A percentile compares a stretch with the other conserved stretches of the same genome.
These are phyloP conservation scores for Helarctos malayanus DNA, from an alignment of 2,797 vertebrate genomes.

Conservation along the genomic window DNA sequence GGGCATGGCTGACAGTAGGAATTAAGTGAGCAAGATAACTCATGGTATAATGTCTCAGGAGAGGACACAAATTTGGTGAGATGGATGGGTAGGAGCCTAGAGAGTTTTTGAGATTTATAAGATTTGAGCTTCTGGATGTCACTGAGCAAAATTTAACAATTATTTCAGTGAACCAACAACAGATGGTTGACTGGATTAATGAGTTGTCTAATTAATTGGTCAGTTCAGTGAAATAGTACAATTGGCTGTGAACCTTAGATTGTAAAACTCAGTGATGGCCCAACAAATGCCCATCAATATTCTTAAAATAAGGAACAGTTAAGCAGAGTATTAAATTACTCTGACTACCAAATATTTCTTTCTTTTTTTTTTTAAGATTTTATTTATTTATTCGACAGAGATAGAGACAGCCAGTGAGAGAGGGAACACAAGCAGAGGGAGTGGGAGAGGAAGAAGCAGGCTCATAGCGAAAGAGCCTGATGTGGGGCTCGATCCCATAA, in stretches of 20 bases:
- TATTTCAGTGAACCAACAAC: conserved; percentile 41
- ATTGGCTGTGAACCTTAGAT: conserved; percentile 47
- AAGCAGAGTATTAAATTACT: conserved; percentile 64
- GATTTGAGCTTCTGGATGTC: conserved; percentile 13
- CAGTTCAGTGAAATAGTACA: conserved; percentile 62
- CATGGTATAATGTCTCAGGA: neutral
- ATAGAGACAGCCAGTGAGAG: too few species aligned
- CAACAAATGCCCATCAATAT: conserved; percentile 50
- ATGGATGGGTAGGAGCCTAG: neutral
- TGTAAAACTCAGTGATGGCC: conserved; percentile 56
- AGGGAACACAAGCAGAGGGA: too few species aligned
- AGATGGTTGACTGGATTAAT: conserved; percentile 65
- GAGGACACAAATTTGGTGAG: neutral
- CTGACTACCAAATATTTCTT: neutral
- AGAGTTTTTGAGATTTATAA: conserved; percentile 38
- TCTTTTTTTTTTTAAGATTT: neutral
- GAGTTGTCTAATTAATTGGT: conserved; percentile 55
- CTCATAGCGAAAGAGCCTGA: too few species aligned
- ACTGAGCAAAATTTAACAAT: conserved; percentile 38
- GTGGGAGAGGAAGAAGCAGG: too few species aligned
- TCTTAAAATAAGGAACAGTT: conserved; percentile 61
- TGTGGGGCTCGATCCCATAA: too few species aligned
- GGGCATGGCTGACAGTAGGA: neutral
- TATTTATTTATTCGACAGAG: too few species aligned
- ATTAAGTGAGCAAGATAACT: neutral